Percentiles rank a stretch among this genome's conserved stretches.
Evolutionary conservation across 1,140 invertebrate genomes (phyloP).

Genomic region (Leptinotarsa lineolata): DNA sequence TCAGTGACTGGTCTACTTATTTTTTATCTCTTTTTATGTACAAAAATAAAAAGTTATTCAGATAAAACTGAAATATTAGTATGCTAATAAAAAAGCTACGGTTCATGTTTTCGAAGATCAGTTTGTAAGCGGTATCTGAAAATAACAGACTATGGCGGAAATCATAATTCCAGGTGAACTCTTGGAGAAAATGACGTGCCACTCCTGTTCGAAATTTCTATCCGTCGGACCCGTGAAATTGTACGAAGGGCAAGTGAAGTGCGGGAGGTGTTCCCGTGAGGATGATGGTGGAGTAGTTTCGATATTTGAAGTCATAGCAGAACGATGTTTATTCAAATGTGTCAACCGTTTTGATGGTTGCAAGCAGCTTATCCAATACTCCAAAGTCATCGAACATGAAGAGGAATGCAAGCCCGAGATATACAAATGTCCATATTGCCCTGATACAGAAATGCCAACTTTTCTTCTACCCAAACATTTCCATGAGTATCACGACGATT

Average conservation of each 20-base stretch:
- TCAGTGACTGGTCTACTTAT: no score
- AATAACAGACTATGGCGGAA: background rate
- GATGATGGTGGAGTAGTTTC: slow-evolving; percentile 21
- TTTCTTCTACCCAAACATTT: background rate
- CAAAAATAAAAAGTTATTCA: no score
- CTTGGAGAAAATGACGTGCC: slow-evolving; percentile 19
- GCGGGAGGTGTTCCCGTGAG: slow-evolving; percentile 19
- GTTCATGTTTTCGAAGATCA: no score
- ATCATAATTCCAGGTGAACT: background rate
- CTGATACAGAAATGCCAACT: background rate
- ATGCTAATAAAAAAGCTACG: no score
- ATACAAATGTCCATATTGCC: background rate
- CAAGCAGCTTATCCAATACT: slow-evolving; percentile 1
- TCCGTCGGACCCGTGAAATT: slow-evolving; percentile 27
- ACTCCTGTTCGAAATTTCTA: slow-evolving; percentile 17
- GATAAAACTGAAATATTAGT: no score
- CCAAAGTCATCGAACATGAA: slow-evolving; percentile 9
- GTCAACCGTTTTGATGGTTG: slow-evolving; percentile 21
- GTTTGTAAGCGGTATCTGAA: no score
- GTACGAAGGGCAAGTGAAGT: slow-evolving; percentile 19
- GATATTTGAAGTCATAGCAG: slow-evolving; percentile 14
- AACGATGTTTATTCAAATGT: slow-evolving; percentile 16
- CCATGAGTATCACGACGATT: background rate
- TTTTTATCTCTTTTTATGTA: no score
- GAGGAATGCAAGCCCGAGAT: background rate